Evolutionary conservation across 1,140 invertebrate genomes (phyloP), one percentile per base, ranked within the genome.

Genomic region (Goniozus legneri): DNA sequence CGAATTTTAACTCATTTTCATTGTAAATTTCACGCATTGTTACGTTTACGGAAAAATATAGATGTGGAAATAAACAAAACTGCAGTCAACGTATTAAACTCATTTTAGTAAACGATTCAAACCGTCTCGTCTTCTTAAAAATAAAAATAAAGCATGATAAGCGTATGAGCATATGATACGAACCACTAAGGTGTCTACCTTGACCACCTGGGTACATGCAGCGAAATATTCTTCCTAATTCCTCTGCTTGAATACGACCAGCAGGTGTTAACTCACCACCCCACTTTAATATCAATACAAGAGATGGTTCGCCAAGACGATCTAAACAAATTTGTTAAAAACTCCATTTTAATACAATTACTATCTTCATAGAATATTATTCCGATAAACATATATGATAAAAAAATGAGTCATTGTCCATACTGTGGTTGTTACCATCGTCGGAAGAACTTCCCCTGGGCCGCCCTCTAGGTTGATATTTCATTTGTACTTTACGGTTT

Each of bases 401-500:
- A 45, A 15, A 4, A 13, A 48, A 37, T 42, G 54, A 57, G 56
- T 18, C 35, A 51, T 56, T 53, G 42, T n/a, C n/a, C 64, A 55
- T 70, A 65, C 64, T 69, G 53, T 50, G 67, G 57, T 68, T 73
- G 76, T 81, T 86, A 90, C 91, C 92, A 82, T 95, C 93, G 81
- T 98, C 95, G 57, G 91, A 95, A 69, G 91, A 95, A 50, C 92
- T 95, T 53, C 89, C 87, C 62, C 93, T 83, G 10, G 94, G 93
- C 48, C 92, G 82, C 2, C 95, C 95, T 62, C 92, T 86, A 3
- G 96, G 97, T 75, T 98, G 94, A 76, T 99, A 99, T 76, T 99
- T 99, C 81, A 99, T 88, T 80, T 99, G 97, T 30, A 99, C 95
- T 80, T 99, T 99, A 36, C 97, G 85, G 82, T 99, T 99, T 53